phyloP scores from a whole-genome alignment of 1,140 invertebrate genomes.

The Hypothenemus hampei region DNA sequence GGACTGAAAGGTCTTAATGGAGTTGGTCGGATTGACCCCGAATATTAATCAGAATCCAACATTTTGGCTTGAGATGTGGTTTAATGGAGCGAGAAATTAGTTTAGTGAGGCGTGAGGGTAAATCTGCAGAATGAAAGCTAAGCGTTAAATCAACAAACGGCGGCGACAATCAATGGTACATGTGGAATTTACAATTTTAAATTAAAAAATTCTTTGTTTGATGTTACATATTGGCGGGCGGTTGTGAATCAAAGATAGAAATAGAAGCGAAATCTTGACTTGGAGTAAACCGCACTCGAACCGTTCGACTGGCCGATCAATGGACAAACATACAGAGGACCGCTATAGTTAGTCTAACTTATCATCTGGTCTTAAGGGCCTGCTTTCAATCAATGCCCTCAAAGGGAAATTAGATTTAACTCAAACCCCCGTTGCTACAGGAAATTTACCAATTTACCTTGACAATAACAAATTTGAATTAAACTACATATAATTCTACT shows the following conservation, averaged over 20 bases:
- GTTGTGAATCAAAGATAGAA: conserved; percentile 32
- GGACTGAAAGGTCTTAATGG: conserved; percentile 17
- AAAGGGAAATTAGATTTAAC: conserved; percentile 33
- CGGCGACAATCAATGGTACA: too few relatives aligned
- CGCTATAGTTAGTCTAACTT: conserved; percentile 35
- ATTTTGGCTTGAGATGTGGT: conserved; percentile 13
- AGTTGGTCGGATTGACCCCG: conserved; percentile 14
- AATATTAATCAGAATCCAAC: conserved; percentile 17
- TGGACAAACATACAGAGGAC: conserved; percentile 16
- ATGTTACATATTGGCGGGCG: too few relatives aligned
- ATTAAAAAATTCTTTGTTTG: too few relatives aligned
- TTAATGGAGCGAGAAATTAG: conserved; percentile 12
- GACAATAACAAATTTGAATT: conserved; percentile 19
- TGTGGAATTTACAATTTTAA: too few relatives aligned
- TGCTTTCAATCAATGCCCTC: conserved; percentile 32
- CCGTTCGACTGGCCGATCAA: conserved; percentile 18
- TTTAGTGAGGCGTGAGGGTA: conserved; percentile 8
- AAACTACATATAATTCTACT: background rate
- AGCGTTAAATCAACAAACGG: too few relatives aligned
- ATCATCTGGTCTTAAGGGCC: conserved; percentile 29
- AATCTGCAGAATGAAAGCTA: too few relatives aligned
- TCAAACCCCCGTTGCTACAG: conserved; percentile 11
- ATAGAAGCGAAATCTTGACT: conserved; percentile 30
- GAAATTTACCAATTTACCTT: conserved; percentile 20
- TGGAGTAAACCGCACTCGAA: conserved; percentile 29